These are phyloP conservation scores for Pterocles burchelli DNA, from an alignment of 2,113 vertebrate species.

Conservation along the genomic window DNA sequence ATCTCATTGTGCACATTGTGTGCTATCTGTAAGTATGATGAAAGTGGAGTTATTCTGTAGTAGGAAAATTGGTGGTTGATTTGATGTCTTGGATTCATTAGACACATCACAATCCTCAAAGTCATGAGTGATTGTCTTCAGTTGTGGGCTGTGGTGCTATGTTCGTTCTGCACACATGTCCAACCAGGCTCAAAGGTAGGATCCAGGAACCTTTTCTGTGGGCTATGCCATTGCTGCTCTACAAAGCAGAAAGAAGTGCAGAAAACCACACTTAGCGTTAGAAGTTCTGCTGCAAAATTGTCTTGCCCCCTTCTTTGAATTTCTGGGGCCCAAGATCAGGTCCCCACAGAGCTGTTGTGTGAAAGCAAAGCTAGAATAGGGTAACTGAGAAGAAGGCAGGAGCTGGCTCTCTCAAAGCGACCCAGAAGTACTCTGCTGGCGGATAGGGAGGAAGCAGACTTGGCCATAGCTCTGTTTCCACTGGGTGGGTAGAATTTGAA, in stretches of 20 bases:
- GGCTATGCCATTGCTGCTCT: background rate
- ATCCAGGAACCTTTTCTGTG: background rate
- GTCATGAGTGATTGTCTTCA: background rate
- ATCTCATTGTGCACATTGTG: background rate
- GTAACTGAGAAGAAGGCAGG: background rate
- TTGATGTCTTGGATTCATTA: background rate
- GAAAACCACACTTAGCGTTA: background rate
- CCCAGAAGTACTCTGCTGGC: background rate
- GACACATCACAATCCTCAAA: background rate
- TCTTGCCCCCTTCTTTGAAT: background rate
- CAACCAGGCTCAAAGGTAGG: background rate
- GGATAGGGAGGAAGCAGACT: background rate
- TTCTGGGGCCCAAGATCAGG: background rate
- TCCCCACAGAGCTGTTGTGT: background rate
- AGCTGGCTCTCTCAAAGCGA: background rate
- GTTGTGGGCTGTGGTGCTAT: background rate
- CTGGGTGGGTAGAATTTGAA: background rate
- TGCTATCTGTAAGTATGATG: background rate
- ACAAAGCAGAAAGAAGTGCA: background rate
- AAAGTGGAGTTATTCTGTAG: background rate
- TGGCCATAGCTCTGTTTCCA: background rate
- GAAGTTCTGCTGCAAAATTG: background rate
- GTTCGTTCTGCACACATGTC: accelerated
- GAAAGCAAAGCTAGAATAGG: background rate
- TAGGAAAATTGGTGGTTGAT: background rate